These are phyloP conservation scores for Zootoca vivipara DNA, from an alignment of 2,113 vertebrate species.

Conservation along the genomic window DNA sequence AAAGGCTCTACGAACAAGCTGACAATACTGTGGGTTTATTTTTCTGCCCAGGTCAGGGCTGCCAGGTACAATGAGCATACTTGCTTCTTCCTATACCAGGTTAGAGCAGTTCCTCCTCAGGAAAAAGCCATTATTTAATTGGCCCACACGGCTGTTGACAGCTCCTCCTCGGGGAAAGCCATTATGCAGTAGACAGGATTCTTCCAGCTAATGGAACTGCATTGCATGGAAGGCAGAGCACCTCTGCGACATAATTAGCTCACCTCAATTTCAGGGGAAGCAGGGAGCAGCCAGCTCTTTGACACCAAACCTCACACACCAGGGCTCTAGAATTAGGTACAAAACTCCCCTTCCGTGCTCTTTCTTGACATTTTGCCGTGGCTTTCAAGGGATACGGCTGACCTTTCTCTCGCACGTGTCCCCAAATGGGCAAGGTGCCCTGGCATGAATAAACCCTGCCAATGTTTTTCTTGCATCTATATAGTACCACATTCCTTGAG, in stretches of 20 bases:
- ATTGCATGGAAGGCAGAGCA: slow-evolving; percentile 5
- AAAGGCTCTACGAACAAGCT: background rate
- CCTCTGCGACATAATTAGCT: background rate
- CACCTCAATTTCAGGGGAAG: background rate
- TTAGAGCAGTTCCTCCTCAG: background rate
- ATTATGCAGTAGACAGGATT: fast-evolving
- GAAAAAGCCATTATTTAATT: slow-evolving; percentile 13
- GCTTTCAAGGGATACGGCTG: background rate
- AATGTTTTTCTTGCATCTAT: slow-evolving; percentile 13
- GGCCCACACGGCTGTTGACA: slow-evolving; percentile 8
- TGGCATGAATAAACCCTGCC: background rate
- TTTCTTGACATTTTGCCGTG: background rate
- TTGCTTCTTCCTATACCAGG: background rate
- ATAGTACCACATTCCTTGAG: background rate
- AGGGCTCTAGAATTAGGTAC: background rate
- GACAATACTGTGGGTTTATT: background rate
- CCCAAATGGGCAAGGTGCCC: background rate
- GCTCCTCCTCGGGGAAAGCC: background rate
- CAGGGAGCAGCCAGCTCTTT: background rate
- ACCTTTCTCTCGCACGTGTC: background rate
- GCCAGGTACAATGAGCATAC: background rate
- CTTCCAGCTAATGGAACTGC: background rate
- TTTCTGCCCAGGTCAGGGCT: background rate
- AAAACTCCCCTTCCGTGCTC: background rate
- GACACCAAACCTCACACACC: background rate